Base-by-base conservation (phyloP, 2,797 vertebrate species). In the Mormyrops boulengeri region DNA sequence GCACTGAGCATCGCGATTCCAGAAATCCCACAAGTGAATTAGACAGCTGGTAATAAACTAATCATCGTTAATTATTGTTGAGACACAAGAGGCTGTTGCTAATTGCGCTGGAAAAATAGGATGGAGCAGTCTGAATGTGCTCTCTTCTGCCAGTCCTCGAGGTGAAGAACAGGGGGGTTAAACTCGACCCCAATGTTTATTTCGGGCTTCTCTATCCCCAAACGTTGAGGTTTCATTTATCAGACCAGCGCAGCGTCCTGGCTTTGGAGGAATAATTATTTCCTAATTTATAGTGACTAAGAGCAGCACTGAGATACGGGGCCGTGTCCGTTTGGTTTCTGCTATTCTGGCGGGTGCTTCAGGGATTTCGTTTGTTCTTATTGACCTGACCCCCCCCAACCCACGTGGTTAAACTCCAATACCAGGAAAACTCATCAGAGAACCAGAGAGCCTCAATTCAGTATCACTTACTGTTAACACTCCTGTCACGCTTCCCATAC, bases 191-290 rank as follows among this genome's bases (percentile, higher is more conserved):
- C 17, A 62, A 26, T 85, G 57, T 57, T 89, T 26, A 66, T 89
- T 89, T 89, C 14, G 6, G 22, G 62, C 34, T 38, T 60, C 17
- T 30, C 52, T 34, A 82, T 91, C 91, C 91, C 47, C 87, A 91
- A 91, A 92, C 90, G 26, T 88, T 90, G 88, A 84, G 1, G 1
- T 91, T 89, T 94, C 92, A 95, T 95, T 95, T 95, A 96, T 96
- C 95, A 94, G 86, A 91, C 92, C 89, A 89, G 93, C 92, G 91
- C 95, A 96, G 95, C 94, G 91, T 93, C 87, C 91, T 88, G 52
- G 89, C 88, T 93, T 94, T 89, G 55, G 88, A 89, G 91, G 91
- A 93, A 93, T 94, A 95, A 95, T 96, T 95, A 95, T 95, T 95
- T 93, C 92, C 91, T 91, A 91, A 94, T 95, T 96, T 93, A 91